Evolutionary conservation across 35 echinoderm and acorn worm species (phyloP).

Genomic region (Amphiura filiformis): DNA sequence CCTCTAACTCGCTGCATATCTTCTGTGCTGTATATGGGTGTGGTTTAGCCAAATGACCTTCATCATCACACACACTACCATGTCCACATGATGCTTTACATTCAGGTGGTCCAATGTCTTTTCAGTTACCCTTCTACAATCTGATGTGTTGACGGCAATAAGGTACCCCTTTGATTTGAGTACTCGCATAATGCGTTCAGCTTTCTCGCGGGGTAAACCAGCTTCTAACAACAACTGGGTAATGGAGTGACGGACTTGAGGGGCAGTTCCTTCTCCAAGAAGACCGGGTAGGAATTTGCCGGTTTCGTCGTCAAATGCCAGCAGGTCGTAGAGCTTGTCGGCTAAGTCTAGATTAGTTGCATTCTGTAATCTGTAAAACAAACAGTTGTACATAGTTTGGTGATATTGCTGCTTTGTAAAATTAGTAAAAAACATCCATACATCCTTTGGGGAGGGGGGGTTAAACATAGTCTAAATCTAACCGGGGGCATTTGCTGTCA

Average conservation of each 20-base stretch:
- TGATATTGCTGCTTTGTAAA: too few relatives aligned
- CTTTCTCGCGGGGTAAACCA: neutral
- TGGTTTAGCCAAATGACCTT: slow-evolving; percentile 40
- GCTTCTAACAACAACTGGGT: slow-evolving; percentile 11
- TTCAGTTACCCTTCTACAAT: slow-evolving; percentile 46
- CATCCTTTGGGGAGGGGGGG: too few relatives aligned
- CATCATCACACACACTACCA: slow-evolving; percentile 67
- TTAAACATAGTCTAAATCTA: too few relatives aligned
- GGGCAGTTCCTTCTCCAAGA: slow-evolving; percentile 29
- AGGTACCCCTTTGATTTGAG: slow-evolving; percentile 40
- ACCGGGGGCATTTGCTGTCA: too few relatives aligned
- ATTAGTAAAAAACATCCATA: too few relatives aligned
- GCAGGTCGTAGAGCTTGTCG: neutral
- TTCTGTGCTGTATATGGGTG: slow-evolving; percentile 30
- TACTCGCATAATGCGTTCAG: neutral
- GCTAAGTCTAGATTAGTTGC: neutral
- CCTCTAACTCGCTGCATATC: slow-evolving; percentile 47
- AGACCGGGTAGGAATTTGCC: slow-evolving; percentile 31
- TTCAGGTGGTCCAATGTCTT: slow-evolving; percentile 29
- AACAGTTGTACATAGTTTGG: too few relatives aligned
- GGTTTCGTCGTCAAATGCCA: slow-evolving; percentile 10
- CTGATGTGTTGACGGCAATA: slow-evolving; percentile 68
- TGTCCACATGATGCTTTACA: slow-evolving; percentile 44
- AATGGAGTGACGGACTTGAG: slow-evolving; percentile 10
- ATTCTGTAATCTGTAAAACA: neutral